phyloP scores from a whole-genome alignment of 2,113 vertebrate genomes.

The Ammodytes dubius region DNA sequence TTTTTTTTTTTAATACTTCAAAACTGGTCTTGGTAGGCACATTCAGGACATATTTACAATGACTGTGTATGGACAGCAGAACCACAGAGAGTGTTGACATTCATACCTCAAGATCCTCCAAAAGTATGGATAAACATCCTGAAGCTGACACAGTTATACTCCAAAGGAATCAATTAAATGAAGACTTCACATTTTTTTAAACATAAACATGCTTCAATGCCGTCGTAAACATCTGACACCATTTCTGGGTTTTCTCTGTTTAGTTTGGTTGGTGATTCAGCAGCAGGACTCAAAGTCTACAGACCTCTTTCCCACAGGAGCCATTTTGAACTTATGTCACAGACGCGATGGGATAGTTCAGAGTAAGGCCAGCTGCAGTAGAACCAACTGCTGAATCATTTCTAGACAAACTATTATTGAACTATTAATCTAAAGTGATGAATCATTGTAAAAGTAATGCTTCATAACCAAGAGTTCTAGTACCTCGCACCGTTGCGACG shows the following conservation, averaged over 20 bases:
- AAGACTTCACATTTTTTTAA: conserved; percentile 7
- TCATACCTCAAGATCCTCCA: conserved; percentile 8
- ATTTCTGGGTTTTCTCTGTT: conserved; percentile 31
- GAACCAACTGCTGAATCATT: conserved; percentile 19
- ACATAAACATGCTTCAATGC: neutral
- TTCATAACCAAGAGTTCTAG: neutral
- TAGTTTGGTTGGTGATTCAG: conserved; percentile 35
- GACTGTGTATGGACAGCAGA: conserved; percentile 39
- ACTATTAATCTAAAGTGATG: neutral
- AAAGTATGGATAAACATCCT: conserved; percentile 68
- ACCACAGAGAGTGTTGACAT: conserved; percentile 30
- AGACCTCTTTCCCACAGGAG: conserved; percentile 46
- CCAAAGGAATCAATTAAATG: conserved; percentile 2
- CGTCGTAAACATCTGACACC: conserved; percentile 24
- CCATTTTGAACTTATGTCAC: conserved; percentile 49
- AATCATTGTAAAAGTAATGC: neutral
- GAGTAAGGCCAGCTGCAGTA: conserved; percentile 37
- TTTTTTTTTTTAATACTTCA: conserved; percentile 52
- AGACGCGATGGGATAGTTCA: conserved; percentile 15
- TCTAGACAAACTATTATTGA: neutral
- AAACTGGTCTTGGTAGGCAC: conserved; percentile 52
- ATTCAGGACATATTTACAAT: conserved; percentile 54
- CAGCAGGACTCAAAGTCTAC: conserved; percentile 36
- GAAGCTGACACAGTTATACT: conserved; percentile 12
- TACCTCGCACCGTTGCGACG: too few relatives aligned